Evolutionary conservation across 2,113 vertebrate species (phyloP).

Genomic region (Chaetodon trifascialis): DNA sequence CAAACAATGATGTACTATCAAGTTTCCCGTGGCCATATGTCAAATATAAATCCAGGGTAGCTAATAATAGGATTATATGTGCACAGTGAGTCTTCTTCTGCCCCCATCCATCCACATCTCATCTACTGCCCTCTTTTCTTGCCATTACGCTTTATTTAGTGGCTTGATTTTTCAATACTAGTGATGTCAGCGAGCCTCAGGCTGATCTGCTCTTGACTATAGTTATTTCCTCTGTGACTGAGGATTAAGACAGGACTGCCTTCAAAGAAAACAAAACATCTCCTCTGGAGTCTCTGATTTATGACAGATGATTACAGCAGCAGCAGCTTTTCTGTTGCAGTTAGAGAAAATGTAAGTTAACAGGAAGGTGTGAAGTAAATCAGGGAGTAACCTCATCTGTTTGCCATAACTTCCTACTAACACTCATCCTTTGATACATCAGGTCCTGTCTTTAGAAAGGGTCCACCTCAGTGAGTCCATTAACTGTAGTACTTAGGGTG

Average conservation of each 20-base stretch:
- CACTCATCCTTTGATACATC: too few relatives aligned
- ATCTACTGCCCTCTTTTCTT: not conserved
- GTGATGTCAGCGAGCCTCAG: not conserved
- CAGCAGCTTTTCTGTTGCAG: too few relatives aligned
- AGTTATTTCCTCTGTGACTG: not conserved
- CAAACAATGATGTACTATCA: not conserved
- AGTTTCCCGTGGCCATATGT: not conserved
- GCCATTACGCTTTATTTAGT: not conserved
- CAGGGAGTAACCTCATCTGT: too few relatives aligned
- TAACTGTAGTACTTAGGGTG: too few relatives aligned
- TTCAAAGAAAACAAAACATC: not conserved
- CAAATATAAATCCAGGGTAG: not conserved
- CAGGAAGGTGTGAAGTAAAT: too few relatives aligned
- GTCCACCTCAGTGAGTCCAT: too few relatives aligned
- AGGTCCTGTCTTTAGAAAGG: too few relatives aligned
- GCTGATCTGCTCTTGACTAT: not conserved
- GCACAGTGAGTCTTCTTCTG: not conserved
- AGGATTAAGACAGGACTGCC: not conserved
- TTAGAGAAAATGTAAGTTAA: too few relatives aligned
- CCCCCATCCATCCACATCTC: not conserved
- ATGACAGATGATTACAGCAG: not conserved
- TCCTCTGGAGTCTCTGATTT: not conserved
- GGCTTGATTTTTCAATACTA: not conserved
- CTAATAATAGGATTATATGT: slow-evolving; percentile 3
- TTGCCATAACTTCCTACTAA: too few relatives aligned